phyloP scores from a whole-genome alignment of 2,113 vertebrate genomes.

The Podocnemis expansa region DNA sequence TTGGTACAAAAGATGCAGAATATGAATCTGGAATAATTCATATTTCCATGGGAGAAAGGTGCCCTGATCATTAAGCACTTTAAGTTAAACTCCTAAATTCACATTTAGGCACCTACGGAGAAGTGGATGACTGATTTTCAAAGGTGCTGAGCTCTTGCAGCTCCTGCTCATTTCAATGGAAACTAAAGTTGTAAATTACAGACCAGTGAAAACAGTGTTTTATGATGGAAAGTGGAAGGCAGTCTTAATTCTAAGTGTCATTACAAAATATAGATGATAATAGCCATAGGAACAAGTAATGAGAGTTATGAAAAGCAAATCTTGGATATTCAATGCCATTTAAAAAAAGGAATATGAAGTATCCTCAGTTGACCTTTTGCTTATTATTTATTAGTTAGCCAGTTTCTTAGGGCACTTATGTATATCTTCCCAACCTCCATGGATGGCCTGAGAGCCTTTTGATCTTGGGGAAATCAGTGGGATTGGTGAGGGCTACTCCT shows the following conservation, averaged over 20 bases:
- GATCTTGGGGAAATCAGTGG: not conserved
- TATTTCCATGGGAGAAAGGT: not conserved
- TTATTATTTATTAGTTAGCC: not conserved
- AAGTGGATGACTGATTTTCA: not conserved
- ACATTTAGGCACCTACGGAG: not conserved
- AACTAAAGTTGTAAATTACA: not conserved
- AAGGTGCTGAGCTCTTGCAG: not conserved
- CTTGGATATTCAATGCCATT: not conserved
- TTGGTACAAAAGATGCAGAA: not conserved
- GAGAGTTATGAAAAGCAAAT: not conserved
- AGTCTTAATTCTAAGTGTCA: not conserved
- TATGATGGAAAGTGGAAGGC: not conserved
- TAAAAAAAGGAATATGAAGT: fast-evolving
- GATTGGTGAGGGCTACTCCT: not conserved
- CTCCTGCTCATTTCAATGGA: not conserved
- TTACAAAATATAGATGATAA: not conserved
- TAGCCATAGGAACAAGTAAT: not conserved
- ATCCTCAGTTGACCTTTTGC: not conserved
- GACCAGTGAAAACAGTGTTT: not conserved
- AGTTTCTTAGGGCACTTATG: not conserved
- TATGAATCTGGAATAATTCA: slow-evolving; percentile 29
- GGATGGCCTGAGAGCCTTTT: not conserved
- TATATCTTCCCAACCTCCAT: not conserved
- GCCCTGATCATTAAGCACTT: not conserved
- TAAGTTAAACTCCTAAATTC: not conserved